A percentile compares a stretch with the other conserved stretches of the same genome.
phyloP scores from a whole-genome alignment of 2,888 invertebrate genomes.

The Dichetophora obliterata region DNA sequence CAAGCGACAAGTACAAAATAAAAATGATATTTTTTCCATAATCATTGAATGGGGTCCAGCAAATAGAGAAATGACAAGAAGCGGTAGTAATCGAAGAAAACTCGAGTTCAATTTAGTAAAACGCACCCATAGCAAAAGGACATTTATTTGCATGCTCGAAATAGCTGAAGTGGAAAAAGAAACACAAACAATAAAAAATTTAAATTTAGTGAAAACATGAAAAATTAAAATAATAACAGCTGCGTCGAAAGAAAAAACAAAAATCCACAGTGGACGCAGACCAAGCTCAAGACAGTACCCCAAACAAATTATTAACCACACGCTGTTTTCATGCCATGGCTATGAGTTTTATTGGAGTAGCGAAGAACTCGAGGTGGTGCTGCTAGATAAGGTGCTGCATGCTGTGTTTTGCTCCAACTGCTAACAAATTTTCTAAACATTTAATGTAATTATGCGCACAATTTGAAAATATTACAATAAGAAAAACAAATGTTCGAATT shows the following conservation, averaged over 20 bases:
- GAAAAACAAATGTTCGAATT: not conserved
- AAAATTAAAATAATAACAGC: slow-evolving; percentile 38
- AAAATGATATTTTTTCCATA: slow-evolving; percentile 51
- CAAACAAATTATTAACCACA: not conserved
- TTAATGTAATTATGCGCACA: slow-evolving; percentile 33
- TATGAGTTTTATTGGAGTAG: not conserved
- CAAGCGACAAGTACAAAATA: not conserved
- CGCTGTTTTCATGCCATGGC: not conserved
- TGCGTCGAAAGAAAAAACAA: not conserved
- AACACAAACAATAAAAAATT: slow-evolving; percentile 13
- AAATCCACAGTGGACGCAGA: not conserved
- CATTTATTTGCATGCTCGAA: slow-evolving; percentile 50
- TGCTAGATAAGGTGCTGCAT: not conserved
- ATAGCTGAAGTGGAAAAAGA: slow-evolving; percentile 47
- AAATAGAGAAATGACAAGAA: not conserved
- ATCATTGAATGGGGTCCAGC: not conserved
- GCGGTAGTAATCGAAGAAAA: not conserved
- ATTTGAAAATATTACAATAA: slow-evolving; percentile 22
- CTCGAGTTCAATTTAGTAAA: not conserved
- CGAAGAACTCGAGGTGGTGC: not conserved
- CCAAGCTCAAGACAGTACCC: not conserved
- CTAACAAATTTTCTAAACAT: not conserved
- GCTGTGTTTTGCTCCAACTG: not conserved
- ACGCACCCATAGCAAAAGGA: slow-evolving; percentile 6
- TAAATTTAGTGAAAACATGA: slow-evolving; percentile 38